phyloP scores from a whole-genome alignment of 2,888 invertebrate species.

The Drosophila prolongata region DNA sequence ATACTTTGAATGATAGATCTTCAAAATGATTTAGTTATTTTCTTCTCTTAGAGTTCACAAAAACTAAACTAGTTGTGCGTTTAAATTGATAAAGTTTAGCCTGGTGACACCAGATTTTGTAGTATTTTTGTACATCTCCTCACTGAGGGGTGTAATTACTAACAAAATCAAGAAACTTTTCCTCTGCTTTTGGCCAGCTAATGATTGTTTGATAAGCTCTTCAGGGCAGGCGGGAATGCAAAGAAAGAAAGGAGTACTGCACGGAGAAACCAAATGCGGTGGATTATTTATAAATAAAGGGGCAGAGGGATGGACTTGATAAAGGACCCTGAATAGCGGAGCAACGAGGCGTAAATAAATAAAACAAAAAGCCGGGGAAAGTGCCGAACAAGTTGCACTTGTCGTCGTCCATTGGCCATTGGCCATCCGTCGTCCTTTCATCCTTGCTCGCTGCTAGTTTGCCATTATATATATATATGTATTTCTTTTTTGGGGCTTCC shows the following conservation, averaged over 20 bases:
- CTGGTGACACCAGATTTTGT: slow-evolving; percentile 20
- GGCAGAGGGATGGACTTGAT: slow-evolving; percentile 6
- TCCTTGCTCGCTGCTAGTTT: slow-evolving; percentile 10
- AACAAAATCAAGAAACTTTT: slow-evolving; percentile 44
- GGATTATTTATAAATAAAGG: slow-evolving; percentile 40
- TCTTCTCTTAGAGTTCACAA: slow-evolving; percentile 12
- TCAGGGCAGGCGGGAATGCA: slow-evolving; percentile 5
- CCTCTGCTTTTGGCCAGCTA: slow-evolving; percentile 56
- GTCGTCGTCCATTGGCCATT: slow-evolving; percentile 37
- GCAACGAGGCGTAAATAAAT: slow-evolving; percentile 37
- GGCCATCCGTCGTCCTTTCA: slow-evolving; percentile 25
- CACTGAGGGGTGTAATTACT: slow-evolving; percentile 26
- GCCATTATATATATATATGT: slow-evolving; percentile 17
- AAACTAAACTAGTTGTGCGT: slow-evolving; percentile 30
- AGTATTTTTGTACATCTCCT: slow-evolving; percentile 3
- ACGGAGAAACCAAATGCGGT: slow-evolving; percentile 10
- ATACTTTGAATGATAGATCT: not conserved
- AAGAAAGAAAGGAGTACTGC: slow-evolving; percentile 5
- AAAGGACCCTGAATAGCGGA: slow-evolving; percentile 19
- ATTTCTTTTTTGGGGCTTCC: slow-evolving; percentile 11
- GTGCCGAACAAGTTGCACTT: slow-evolving; percentile 47
- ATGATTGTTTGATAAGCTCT: slow-evolving; percentile 75
- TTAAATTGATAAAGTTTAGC: slow-evolving; percentile 33
- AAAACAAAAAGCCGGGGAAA: slow-evolving; percentile 41
- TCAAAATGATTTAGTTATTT: not conserved